These are phyloP conservation scores for Peucedramus taeniatus DNA, from an alignment of 2,113 vertebrate species.

Conservation along the genomic window DNA sequence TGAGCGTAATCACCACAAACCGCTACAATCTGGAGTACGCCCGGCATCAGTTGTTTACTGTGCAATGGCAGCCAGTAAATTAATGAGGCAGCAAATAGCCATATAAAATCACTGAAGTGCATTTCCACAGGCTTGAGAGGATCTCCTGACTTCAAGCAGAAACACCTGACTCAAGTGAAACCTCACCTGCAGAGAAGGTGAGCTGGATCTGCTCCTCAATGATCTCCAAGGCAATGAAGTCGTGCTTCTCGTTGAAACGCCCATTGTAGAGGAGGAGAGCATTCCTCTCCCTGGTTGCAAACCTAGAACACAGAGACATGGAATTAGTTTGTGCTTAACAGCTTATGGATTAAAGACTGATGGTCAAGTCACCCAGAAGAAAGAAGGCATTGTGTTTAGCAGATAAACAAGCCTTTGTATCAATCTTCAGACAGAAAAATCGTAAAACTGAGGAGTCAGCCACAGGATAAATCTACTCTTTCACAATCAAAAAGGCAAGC, in stretches of 20 bases:
- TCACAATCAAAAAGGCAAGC: background rate
- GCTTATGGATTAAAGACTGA: background rate
- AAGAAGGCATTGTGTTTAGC: background rate
- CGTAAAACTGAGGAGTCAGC: background rate
- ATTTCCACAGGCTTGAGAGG: background rate
- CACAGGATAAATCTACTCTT: background rate
- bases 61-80: background rate
- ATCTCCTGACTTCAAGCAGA: background rate
- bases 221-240: conserved; percentile 95
- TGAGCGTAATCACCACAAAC: background rate
- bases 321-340: background rate
- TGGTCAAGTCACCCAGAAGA: background rate
- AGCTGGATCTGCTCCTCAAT: conserved; percentile 95
- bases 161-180: fast-evolving
- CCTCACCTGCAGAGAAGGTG: conserved; percentile 93
- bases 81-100: background rate
- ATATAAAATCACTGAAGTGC: background rate
- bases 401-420: background rate
- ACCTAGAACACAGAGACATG: conserved; percentile 69
- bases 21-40: background rate
- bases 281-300: conserved; percentile 87
- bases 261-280: conserved; percentile 94
- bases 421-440: background rate
- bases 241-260: conserved; percentile 95
- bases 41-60: background rate